Evolutionary conservation across 1,140 invertebrate genomes (phyloP).

Genomic region (Bombus picipes): DNA sequence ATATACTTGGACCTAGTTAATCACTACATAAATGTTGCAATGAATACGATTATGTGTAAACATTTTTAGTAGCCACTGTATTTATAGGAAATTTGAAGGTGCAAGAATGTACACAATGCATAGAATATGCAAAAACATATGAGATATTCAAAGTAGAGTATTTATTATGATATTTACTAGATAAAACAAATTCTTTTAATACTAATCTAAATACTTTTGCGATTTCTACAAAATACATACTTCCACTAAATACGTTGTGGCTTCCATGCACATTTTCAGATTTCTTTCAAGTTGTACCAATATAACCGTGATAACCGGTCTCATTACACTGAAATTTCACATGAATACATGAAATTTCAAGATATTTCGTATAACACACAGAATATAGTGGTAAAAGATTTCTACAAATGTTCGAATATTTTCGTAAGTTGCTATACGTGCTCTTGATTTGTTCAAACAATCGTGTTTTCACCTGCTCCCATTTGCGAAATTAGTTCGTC

Average conservation of each 20-base stretch:
- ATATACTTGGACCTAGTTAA: no score
- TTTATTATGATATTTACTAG: no score
- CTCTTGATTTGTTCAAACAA: conserved; percentile 2
- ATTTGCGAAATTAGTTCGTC: not conserved
- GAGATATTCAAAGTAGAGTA: no score
- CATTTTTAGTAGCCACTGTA: no score
- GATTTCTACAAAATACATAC: not conserved
- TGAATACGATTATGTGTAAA: no score
- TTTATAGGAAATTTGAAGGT: no score
- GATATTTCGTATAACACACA: not conserved
- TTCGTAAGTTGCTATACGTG: not conserved
- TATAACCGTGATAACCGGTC: not conserved
- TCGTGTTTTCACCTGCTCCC: not conserved
- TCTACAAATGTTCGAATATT: not conserved
- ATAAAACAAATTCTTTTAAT: no score
- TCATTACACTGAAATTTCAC: no score
- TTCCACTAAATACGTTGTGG: not conserved
- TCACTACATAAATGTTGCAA: no score
- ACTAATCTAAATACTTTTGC: not conserved
- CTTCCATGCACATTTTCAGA: not conserved
- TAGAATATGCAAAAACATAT: no score
- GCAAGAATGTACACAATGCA: no score
- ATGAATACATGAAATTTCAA: no score
- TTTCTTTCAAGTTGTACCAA: not conserved
- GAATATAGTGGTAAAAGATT: not conserved